Evolutionary conservation across 2,113 vertebrate species (phyloP), one percentile per base, ranked within the genome.

Genomic region (Datnioides undecimradiatus): DNA sequence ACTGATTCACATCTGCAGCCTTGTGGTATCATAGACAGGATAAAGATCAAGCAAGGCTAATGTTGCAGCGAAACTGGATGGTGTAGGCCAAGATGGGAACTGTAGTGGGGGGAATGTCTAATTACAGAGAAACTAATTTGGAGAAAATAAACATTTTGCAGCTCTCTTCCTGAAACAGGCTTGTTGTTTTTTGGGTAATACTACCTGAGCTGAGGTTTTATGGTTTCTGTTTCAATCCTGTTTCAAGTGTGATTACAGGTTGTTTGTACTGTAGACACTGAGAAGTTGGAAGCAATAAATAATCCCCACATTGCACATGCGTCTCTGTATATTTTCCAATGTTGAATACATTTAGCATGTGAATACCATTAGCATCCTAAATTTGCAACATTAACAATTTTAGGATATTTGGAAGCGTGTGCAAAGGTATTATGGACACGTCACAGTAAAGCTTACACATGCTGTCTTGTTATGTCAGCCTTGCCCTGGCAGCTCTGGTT

Each of bases 41-140:
- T 45, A 27, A 82, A 48, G 62, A 80, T 83, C 59, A 33, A 36
- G 21, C 36, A 6, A 54, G 72, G 73, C 27, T 87, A 87, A 78
- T 59, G 40, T 80, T 81, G 52, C 73, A 76, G 59, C 79, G 29
- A 63, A 49, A 48, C 51, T 27, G 5, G 58, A 41, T 29, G 31
- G 43, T 67, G 55, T 41, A 8, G 51, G n/a, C 25, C 36, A 36
- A 72, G 27, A 60, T 34, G 17, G 8, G 3, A 29, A 25, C 33
- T 6, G 27, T 38, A 58, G 33, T 23, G 54, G 58, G 3, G 17
- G 1, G 16, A 72, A 48, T 41, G 46, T 77, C 46, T 62, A 54
- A 27, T 67, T 46, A 2, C 13, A 36, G 16, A 66, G 21, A 73
- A 38, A 65, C n/a, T 11, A 19, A 62, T 55, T 45, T 62, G 14